A percentile compares a stretch with the other conserved stretches of the same genome.
These are phyloP conservation scores for Hypomesus transpacificus DNA, from an alignment of 2,113 vertebrate species.

Conservation along the genomic window DNA sequence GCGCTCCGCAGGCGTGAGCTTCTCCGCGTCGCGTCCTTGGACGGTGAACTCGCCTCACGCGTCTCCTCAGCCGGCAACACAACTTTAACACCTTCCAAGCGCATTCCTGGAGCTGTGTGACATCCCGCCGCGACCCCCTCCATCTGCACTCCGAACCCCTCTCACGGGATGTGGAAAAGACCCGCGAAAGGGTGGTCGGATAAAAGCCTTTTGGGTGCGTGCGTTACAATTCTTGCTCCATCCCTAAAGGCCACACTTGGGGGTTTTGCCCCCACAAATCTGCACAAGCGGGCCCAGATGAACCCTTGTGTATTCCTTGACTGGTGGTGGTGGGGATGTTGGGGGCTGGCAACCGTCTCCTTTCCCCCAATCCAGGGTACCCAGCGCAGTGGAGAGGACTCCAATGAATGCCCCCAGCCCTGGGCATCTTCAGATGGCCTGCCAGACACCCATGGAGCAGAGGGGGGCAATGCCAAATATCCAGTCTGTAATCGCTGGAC, in stretches of 20 bases:
- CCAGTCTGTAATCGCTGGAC: not conserved
- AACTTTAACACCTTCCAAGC: conserved; percentile 1
- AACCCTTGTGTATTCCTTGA: not conserved
- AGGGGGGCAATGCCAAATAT: not conserved
- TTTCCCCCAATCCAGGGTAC: not conserved
- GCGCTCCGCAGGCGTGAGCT: not conserved
- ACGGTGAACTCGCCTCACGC: not conserved
- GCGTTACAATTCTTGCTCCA: not conserved
- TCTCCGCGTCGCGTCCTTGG: conserved; percentile 3
- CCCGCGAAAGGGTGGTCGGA: too few relatives aligned
- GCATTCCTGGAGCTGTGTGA: not conserved
- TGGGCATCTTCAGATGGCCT: not conserved
- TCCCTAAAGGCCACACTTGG: not conserved
- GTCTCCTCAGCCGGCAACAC: not conserved
- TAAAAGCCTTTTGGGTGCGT: too few relatives aligned
- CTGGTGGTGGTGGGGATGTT: too few relatives aligned
- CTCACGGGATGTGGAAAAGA: not conserved
- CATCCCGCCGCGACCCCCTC: not conserved
- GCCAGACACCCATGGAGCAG: not conserved
- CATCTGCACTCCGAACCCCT: not conserved
- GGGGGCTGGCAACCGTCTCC: not conserved
- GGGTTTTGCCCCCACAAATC: not conserved
- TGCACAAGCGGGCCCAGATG: not conserved
- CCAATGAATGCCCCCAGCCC: not conserved
- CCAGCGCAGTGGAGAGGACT: too few relatives aligned